Percentiles rank a stretch among this genome's conserved stretches.
phyloP scores from a whole-genome alignment of 2,113 vertebrate species.

The Halcyon malimbica region DNA sequence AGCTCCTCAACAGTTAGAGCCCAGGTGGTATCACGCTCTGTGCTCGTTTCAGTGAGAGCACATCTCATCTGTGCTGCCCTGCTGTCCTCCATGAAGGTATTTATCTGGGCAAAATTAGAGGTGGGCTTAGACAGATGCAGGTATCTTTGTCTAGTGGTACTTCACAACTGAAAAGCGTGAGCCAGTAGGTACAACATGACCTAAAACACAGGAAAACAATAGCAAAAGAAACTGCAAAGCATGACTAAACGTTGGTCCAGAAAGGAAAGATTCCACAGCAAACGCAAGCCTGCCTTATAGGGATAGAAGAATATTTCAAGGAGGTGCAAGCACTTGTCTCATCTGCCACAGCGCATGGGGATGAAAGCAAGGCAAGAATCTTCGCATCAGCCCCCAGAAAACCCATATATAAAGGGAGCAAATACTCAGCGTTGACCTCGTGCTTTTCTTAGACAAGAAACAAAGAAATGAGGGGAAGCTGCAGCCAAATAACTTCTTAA shows the following conservation, averaged over 20 bases:
- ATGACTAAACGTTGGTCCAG: not conserved
- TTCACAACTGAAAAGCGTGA: not conserved
- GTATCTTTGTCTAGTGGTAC: not conserved
- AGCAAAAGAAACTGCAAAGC: not conserved
- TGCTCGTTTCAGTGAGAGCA: not conserved
- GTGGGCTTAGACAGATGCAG: not conserved
- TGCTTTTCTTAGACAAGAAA: not conserved
- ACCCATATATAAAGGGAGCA: not conserved
- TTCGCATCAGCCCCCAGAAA: not conserved
- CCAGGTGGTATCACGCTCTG: not conserved
- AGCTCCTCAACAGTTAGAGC: not conserved
- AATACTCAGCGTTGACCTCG: not conserved
- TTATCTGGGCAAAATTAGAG: not conserved
- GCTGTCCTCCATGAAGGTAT: not conserved
- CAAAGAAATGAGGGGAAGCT: not conserved
- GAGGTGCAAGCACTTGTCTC: not conserved
- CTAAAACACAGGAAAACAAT: not conserved
- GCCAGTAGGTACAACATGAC: not conserved
- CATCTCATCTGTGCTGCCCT: not conserved
- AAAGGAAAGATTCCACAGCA: not conserved
- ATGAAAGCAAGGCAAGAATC: not conserved
- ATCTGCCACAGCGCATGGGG: not conserved
- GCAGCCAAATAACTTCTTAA: not conserved
- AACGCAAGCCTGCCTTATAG: not conserved
- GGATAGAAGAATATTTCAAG: not conserved